phyloP scores from a whole-genome alignment of 2,113 vertebrate species.

The Acrocephalus kingi region DNA sequence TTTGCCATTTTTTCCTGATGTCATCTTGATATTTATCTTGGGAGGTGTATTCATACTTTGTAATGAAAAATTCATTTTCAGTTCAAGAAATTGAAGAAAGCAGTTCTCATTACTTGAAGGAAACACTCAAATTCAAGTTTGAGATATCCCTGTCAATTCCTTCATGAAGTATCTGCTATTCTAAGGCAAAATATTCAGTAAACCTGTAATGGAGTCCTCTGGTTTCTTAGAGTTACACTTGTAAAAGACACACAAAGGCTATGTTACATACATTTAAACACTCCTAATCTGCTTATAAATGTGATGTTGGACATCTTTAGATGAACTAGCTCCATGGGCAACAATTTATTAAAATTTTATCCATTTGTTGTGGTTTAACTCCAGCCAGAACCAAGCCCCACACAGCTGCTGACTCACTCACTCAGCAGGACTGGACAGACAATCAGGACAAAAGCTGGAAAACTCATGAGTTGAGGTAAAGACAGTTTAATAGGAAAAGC shows the following conservation, averaged over 20 bases:
- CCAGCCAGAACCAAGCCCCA: neutral
- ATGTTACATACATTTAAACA: neutral
- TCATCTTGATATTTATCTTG: constrained; percentile 16
- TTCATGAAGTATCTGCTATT: neutral
- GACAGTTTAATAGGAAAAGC: neutral
- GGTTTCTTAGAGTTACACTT: neutral
- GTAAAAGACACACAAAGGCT: neutral
- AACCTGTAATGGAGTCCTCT: neutral
- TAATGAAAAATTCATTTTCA: constrained; percentile 11
- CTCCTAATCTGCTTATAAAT: neutral
- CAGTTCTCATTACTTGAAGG: neutral
- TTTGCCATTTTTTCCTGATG: neutral
- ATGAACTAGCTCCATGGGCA: neutral
- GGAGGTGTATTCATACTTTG: neutral
- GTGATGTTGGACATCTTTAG: neutral
- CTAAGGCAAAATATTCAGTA: neutral
- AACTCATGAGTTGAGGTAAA: neutral
- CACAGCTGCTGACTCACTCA: neutral
- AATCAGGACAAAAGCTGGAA: neutral
- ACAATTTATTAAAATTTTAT: neutral
- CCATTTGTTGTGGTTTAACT: neutral
- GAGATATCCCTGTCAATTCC: neutral
- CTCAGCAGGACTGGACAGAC: neutral
- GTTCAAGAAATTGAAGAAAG: neutral
- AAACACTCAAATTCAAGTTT: constrained; percentile 23